Conservation (phyloP, 2,888 invertebrate genomes). For the Morpho deidamia region DNA sequence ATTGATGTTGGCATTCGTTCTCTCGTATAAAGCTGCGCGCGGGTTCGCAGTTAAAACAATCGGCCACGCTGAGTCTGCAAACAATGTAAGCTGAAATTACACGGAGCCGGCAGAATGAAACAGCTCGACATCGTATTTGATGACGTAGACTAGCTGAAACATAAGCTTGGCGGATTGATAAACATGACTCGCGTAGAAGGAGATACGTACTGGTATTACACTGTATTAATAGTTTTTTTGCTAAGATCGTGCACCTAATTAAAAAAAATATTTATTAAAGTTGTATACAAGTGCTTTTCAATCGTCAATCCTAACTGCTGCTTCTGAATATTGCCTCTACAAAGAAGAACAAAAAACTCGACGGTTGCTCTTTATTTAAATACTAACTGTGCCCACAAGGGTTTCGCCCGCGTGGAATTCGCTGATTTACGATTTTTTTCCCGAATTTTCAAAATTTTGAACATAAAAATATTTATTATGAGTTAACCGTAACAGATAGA, state of each 20-base stretch:
- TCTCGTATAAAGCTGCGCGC: constrained; percentile 19
- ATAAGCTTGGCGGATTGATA: neutral
- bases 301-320: no score
- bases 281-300: no score
- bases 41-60: constrained; percentile 25
- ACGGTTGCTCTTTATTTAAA: no score
- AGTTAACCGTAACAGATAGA: no score
- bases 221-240: neutral
- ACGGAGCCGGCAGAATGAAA: constrained; percentile 11
- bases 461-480: no score
- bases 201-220: neutral
- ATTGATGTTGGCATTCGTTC: constrained; percentile 8
- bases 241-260: neutral
- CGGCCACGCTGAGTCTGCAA: constrained; percentile 19
- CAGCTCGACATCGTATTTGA: constrained; percentile 16
- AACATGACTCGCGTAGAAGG: neutral
- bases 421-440: no score
- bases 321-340: no score
- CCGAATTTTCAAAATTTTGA: no score
- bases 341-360: no score
- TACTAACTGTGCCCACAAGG: no score
- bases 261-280: no score
- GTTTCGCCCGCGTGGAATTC: no score
- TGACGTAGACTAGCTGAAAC: constrained; percentile 8
- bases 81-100: constrained; percentile 26